Evolutionary conservation across 2,113 vertebrate genomes (phyloP).

Genomic region (Neodontobutis hainanensis): DNA sequence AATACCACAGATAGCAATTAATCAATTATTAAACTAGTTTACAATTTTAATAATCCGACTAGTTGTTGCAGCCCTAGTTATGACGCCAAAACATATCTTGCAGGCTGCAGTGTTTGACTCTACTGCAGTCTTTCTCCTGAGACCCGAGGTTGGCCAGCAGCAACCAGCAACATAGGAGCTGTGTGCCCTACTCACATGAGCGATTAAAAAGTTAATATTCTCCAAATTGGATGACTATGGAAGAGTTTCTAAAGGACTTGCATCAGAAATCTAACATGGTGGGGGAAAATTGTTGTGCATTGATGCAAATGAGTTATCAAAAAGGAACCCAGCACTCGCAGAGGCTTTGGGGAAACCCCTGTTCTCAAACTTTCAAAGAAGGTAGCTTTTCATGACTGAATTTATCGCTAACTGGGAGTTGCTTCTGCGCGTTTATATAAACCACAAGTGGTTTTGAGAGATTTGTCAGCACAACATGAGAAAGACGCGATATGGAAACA

Average conservation of each 20-base stretch:
- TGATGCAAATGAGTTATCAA: conserved; percentile 41
- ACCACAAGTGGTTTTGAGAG: conserved; percentile 18
- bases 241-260: background rate
- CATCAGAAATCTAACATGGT: conserved; percentile 25
- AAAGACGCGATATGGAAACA: conserved; percentile 5
- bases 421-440: background rate
- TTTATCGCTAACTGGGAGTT: conserved; percentile 17
- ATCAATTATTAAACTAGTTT: no score
- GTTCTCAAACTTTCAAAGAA: conserved; percentile 15
- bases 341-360: conserved; percentile 37
- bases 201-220: background rate
- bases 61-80: background rate
- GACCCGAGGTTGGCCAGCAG: background rate
- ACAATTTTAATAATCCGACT: no score
- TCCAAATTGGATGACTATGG: background rate
- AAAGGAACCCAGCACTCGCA: background rate
- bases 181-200: background rate
- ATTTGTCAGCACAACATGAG: conserved; percentile 21
- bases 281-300: conserved; percentile 22
- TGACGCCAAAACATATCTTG: background rate
- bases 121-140: background rate
- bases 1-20: no score
- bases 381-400: conserved; percentile 23
- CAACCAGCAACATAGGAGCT: conserved; percentile 1
- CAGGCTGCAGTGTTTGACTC: background rate